Percentiles rank a stretch among this genome's conserved stretches.
phyloP scores from a whole-genome alignment of 1,140 invertebrate species.

The Dermatophagoides farinae region DNA sequence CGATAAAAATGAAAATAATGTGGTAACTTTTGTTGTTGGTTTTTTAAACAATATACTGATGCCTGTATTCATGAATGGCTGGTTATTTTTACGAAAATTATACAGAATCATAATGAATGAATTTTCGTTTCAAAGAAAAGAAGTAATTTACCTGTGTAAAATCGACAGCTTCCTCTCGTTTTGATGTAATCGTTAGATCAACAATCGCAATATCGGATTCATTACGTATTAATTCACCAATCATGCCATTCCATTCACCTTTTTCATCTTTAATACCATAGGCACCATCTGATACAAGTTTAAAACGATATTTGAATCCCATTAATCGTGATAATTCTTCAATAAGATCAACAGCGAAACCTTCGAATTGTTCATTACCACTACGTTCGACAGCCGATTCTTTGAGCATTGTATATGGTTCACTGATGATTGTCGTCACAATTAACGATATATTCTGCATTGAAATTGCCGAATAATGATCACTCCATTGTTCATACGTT shows the following conservation, averaged over 20 bases:
- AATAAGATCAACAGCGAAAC: conserved; percentile 39
- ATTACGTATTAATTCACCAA: conserved; percentile 21
- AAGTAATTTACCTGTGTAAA: conserved; percentile 61
- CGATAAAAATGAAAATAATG: conserved; percentile 79
- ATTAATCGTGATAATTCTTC: conserved; percentile 44
- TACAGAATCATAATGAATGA: too few relatives aligned
- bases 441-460: conserved; percentile 73
- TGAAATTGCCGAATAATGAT: conserved; percentile 13
- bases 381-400: conserved; percentile 29
- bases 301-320: conserved; percentile 51
- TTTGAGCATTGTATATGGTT: conserved; percentile 21
- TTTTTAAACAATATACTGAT: conserved; percentile 33
- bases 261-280: conserved; percentile 25
- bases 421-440: conserved; percentile 57
- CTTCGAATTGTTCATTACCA: conserved; percentile 67
- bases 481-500: neutral
- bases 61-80: conserved; percentile 83
- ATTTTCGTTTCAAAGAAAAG: too few relatives aligned
- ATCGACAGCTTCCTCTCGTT: conserved; percentile 66
- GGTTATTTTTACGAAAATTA: too few relatives aligned
- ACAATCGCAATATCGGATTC: conserved; percentile 73
- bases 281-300: conserved; percentile 29
- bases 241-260: conserved; percentile 32
- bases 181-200: conserved; percentile 80
- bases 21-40: conserved; percentile 58